phyloP scores from a whole-genome alignment of 2,113 vertebrate genomes.

The Phasianus colchicus region DNA sequence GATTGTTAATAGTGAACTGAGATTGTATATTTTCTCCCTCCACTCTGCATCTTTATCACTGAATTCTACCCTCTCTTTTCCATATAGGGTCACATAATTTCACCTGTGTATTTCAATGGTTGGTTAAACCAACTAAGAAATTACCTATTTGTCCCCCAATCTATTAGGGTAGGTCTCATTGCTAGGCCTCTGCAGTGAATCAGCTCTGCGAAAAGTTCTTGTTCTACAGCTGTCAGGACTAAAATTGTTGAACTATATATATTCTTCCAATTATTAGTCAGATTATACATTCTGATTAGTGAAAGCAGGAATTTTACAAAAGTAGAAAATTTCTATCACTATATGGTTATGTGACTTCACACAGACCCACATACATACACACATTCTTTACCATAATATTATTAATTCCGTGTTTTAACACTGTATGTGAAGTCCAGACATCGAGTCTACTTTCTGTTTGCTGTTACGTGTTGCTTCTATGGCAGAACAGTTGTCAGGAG shows the following conservation, averaged over 20 bases:
- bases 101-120: neutral
- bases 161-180: neutral
- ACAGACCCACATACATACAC: neutral
- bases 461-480: slow-evolving; percentile 1
- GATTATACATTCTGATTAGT: neutral
- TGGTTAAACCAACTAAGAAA: neutral
- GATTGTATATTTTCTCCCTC: neutral
- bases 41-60: neutral
- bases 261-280: neutral
- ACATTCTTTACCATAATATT: neutral
- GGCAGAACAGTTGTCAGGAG: slow-evolving; percentile 33
- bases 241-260: neutral
- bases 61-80: neutral
- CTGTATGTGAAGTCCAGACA: slow-evolving; percentile 16
- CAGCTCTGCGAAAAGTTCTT: neutral
- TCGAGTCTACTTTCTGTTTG: slow-evolving; percentile 33
- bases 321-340: neutral
- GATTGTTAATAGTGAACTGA: slow-evolving; percentile 3
- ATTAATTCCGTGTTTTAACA: neutral
- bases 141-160: neutral
- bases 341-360: neutral
- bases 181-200: neutral
- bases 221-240: neutral
- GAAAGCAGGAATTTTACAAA: neutral
- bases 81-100: neutral